Evolutionary conservation across 2,113 vertebrate species (phyloP), one percentile per base, ranked within the genome.

Genomic region (Thunnus maccoyii): DNA sequence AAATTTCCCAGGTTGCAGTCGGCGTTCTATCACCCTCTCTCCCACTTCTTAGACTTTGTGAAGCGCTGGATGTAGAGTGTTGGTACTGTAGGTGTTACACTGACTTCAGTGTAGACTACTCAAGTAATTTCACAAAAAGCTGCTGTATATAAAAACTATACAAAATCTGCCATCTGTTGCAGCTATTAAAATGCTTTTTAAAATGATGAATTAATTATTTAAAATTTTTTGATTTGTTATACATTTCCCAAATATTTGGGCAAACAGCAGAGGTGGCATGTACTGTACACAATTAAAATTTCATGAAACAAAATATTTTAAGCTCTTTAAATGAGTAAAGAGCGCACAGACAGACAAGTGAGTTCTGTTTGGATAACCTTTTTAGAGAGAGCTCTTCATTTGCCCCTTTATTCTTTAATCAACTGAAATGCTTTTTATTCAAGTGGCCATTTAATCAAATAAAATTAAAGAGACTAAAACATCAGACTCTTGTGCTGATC

Each of bases 381-480:
- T 86, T 85, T 22, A 48, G 66, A 80, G 72, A 86, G 84, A 65
- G 82, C 84, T 75, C 86, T 89, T 88, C 80, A 84, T 86, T 82
- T 79, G 64, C 82, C 85, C 77, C 83, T 82, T 78, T 77, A 76
- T 76, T 72, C 55, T 76, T 88, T 78, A 86, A 86, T 82, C 55
- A 84, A 20, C 61, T 55, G 60, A 86, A 84, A 78, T 56, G 65
- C 72, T 85, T 87, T 86, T 84, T 52, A 78, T 90, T 90, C 65
- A 84, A 88, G 86, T 84, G 89, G 82, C 65, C 57, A 76, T 82
- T 91, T 86, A 68, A 79, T 85, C 70, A 78, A 77, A 82, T 83
- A 65, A 65, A 72, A 67, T 54, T 52, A 67, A 84, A 82, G 62
- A 82, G 62, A 82, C 80, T 64, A 27, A 63, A 78, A 76, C 17